Base-by-base conservation (phyloP, 2,113 vertebrate species). In the Phocoena sinus region DNA sequence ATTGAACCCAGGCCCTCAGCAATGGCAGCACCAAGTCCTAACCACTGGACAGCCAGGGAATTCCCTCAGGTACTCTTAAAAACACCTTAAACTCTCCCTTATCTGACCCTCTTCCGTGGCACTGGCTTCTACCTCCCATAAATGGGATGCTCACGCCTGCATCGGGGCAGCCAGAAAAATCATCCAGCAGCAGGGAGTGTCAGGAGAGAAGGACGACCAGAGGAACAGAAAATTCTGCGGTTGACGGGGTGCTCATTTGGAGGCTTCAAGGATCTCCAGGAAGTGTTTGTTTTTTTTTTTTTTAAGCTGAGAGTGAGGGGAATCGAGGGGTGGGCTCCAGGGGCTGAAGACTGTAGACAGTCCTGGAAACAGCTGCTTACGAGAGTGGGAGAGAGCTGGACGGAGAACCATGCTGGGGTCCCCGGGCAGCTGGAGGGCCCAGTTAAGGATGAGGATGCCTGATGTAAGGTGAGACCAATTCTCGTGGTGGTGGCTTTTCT, bases 61-160 rank as follows among this genome's bases (percentile, higher is more conserved):
- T 26, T 2, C 41, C 73, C 26, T 20, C 41, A 31, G 50, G 12
- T 11, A 2, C 21, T 23, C 14, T 68, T 21, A 5, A 76, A 79
- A 23, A 65, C 23, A 25, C 74, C 2, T 10, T 23, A 3, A 8
- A 26, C 5, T 11, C 21, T 3, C 5, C 3, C 4, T 2, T 0
- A 2, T 20, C 23, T 60, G 6, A 1, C n/a, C 15, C 7, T 56
- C 18, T 15, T 71, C 23, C 20, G 2, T 9, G 28, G 17, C 9
- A 13, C 33, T 33, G 36, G 23, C n/a, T 63, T 70, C 56, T 1
- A 5, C 7, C 17, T 25, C 2, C 4, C 3, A 17, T 14, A 23
- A 44, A 9, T 17, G 53, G 53, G 53, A 53, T 41, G 62, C 11
- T 73, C 63, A 12, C 21, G 58, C n/a, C 25, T 50, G 12, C 26